A percentile compares a stretch with the other conserved stretches of the same genome.
phyloP scores from a whole-genome alignment of 2,797 vertebrate genomes.

The Tragopan temminckii region DNA sequence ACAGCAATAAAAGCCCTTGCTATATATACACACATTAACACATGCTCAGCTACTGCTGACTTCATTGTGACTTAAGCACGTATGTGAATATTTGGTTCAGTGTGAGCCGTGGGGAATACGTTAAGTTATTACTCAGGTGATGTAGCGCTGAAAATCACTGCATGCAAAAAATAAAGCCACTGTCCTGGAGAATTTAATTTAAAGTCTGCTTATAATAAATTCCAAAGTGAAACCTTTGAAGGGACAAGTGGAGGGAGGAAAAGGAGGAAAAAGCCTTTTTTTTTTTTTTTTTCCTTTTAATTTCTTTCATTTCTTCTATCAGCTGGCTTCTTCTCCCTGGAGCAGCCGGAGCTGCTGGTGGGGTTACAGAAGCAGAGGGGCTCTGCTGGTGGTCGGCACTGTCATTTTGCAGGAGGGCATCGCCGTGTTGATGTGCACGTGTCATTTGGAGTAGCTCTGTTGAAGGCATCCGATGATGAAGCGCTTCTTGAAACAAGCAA shows the following conservation, averaged over 20 bases:
- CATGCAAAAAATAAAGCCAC: conserved; percentile 15
- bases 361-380: not conserved
- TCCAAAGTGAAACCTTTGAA: not conserved
- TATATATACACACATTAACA: not conserved
- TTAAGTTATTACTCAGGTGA: not conserved
- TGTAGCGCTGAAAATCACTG: not conserved
- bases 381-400: not conserved
- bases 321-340: not conserved
- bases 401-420: not conserved
- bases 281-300: accelerated
- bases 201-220: not conserved
- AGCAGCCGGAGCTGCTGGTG: not conserved
- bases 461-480: not conserved
- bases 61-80: not conserved
- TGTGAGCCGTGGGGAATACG: not conserved
- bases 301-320: not conserved
- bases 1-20: not conserved
- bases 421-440: accelerated
- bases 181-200: conserved; percentile 18
- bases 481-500: not conserved
- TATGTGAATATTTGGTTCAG: not conserved
- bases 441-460: not conserved
- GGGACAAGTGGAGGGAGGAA: not conserved
- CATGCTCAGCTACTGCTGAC: not conserved
- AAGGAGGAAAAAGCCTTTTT: not conserved